Base-by-base conservation (phyloP, 2,113 vertebrate species). In the Aix galericulata region DNA sequence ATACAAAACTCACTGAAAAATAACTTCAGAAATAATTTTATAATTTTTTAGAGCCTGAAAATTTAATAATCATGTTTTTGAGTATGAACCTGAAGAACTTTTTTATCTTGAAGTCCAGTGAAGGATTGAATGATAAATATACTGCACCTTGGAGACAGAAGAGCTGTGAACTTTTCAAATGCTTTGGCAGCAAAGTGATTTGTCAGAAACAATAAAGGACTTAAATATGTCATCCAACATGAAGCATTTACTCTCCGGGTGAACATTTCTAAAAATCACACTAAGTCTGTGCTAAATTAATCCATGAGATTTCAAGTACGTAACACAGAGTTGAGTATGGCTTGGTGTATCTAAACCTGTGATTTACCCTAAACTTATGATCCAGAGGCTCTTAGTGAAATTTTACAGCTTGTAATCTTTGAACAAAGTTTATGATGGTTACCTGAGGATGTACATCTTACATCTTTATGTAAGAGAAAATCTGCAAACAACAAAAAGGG, bases 261-360 rank as follows among this genome's bases (percentile, higher is more conserved):
- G 74, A 84, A 90, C 58, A 87, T 95, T 69, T 86, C 73, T 72
- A 66, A 91, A 93, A 93, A 82, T 75, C 94, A 89, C 48, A 66
- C 53, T 17, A 55, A 32, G 29, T 66, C 60, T 67, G 8, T 74
- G 27, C 52, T 63, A 92, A 78, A 75, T 86, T 86, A 88, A 86
- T 84, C 46, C 42, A 23, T 55, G 18, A 48, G 73, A 75, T 78
- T 94, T 96, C 76, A 94, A 83, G 55, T 62, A 52, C 9, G 20
- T 80, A 66, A 89, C 8, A 9, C 14, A 81, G 52, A 62, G 31
- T n/a, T 92, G 85, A 96, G 81, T 81, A 85, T 82, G 88, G 81
- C 90, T 76, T 88, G 31, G 2, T 84, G 38, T 94, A 60, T 86
- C 55, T 81, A 82, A 94, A 91, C 46, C 77, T 87, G 34, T 94